Evolutionary conservation across 2,888 invertebrate genomes (phyloP), one percentile per base, ranked within the genome.

Genomic region (Scaptomyza parva): DNA sequence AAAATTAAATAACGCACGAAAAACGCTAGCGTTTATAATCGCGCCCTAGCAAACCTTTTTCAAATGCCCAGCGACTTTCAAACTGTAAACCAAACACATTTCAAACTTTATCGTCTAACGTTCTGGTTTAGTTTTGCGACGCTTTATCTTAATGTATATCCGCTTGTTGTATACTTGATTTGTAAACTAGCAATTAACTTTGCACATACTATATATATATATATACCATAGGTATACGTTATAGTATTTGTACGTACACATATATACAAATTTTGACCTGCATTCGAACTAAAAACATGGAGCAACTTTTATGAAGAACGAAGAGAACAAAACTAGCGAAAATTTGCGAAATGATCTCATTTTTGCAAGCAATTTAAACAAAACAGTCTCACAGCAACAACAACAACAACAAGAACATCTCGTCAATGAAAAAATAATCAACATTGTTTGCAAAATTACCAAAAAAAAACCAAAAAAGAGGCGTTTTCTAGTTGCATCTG

Each of bases 261-360:
- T n/a, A n/a, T n/a, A n/a, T 41, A 48, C 12, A 11, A 22, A 51
- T 48, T 24, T 37, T 69, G 62, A 63, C 52, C 70, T 65, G 59
- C 65, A 70, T 54, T 65, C 40, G 6, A 41, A 41, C 22, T 24
- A 0, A 12, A 62, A 62, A 52, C n/a, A n/a, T 30, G 12, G 2
- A 40, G 26, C 45, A 37, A 50, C 8, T 39, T 17, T 24, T 40
- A 24, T 57, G 26, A 33, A 30, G 41, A 48, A n/a, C n/a, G n/a
- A n/a, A n/a, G n/a, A n/a, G n/a, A n/a, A n/a, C n/a, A n/a, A 39
- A 68, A 39, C 50, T 28, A 35, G 28, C 20, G 33, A 44, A 54
- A 47, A 17, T 14, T 7, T 30, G 8, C 17, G 14, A 33, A 33
- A 68, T 71, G 71, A 71, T 74, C 71, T 71, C 71, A 71, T 71